Evolutionary conservation across 2,888 invertebrate species (phyloP).

Genomic region (Lasioglossum calceatum): DNA sequence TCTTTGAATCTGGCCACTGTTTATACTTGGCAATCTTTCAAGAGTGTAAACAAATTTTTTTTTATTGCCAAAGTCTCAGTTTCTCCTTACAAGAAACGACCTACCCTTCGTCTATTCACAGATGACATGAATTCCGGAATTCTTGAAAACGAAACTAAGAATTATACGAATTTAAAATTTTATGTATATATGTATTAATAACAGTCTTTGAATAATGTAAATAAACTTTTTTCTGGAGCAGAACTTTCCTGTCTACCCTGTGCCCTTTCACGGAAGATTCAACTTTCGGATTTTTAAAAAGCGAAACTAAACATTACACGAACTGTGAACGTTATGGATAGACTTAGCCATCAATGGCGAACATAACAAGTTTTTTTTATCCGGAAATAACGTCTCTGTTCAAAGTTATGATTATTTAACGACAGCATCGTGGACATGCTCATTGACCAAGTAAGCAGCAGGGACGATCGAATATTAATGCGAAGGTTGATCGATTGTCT

Average conservation of each 20-base stretch:
- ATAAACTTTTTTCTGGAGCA: neutral
- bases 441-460: neutral
- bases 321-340: neutral
- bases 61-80: neutral
- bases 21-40: neutral
- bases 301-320: neutral
- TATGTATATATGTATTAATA: neutral
- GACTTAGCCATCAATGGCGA: neutral
- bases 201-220: neutral
- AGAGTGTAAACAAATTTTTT: neutral
- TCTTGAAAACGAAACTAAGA: neutral
- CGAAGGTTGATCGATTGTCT: slow-evolving; percentile 1
- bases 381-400: neutral
- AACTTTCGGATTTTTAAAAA: neutral
- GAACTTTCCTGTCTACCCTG: neutral
- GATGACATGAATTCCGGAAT: neutral
- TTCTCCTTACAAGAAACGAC: neutral
- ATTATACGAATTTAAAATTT: neutral
- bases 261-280: neutral
- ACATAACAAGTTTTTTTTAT: neutral
- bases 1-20: neutral
- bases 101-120: neutral
- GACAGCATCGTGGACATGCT: neutral
- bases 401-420: neutral
- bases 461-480: neutral